Percentiles rank a stretch among this genome's conserved stretches.
Conservation (phyloP, 2,888 invertebrate genomes). For the Athalia cordata region DNA sequence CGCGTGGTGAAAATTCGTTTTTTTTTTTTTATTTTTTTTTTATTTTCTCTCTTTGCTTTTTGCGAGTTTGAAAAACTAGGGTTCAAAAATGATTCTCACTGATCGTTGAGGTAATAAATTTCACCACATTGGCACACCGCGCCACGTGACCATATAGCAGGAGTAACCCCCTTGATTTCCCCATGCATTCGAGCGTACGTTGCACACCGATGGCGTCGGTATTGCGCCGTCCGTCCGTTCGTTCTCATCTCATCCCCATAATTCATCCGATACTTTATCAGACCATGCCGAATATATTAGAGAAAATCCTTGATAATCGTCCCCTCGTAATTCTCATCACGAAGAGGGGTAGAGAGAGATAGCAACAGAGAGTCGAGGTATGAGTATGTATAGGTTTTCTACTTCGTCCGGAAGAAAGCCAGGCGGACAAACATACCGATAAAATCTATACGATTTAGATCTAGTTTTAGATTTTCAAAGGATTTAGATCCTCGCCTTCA, state of each 20-base stretch:
- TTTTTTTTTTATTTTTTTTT: not conserved
- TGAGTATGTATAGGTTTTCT: not conserved
- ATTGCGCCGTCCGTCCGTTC: conserved; percentile 30
- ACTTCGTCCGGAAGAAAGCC: conserved; percentile 16
- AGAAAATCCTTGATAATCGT: conserved; percentile 61
- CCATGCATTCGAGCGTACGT: conserved; percentile 38
- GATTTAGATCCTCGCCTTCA: conserved; percentile 43
- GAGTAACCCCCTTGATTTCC: conserved; percentile 37
- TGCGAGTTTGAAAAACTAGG: not conserved
- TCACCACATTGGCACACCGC: conserved; percentile 55
- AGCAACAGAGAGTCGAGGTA: not conserved
- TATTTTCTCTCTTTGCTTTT: not conserved
- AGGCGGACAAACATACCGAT: conserved; percentile 40
- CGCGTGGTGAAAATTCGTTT: too few species aligned
- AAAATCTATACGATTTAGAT: conserved; percentile 47
- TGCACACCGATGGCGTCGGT: conserved; percentile 16
- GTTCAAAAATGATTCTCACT: conserved; percentile 51
- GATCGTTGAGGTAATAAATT: conserved; percentile 59
- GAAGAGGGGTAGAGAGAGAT: conserved; percentile 16
- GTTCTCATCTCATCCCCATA: conserved; percentile 50
- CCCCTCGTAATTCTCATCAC: conserved; percentile 54
- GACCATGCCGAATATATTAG: conserved; percentile 57
- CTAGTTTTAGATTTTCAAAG: conserved; percentile 52
- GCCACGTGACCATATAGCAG: conserved; percentile 59
- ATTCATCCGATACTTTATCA: conserved; percentile 63